Evolutionary conservation across 2,888 invertebrate species (phyloP), one percentile per base, ranked within the genome.

Genomic region (Agrotis exclamationis): DNA sequence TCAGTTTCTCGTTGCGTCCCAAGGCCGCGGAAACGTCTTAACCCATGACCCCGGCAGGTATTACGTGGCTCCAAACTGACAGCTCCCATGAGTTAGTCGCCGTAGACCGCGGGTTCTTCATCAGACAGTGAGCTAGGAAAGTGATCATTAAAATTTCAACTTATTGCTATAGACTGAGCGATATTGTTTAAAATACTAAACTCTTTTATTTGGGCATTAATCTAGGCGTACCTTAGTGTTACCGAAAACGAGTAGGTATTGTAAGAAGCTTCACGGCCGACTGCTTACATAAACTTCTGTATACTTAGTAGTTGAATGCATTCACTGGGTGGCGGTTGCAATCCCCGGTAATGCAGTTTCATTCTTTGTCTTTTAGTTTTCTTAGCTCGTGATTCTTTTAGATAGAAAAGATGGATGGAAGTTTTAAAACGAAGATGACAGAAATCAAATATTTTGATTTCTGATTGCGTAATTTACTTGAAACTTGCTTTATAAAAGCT

Each of bases 321-420:
- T 63, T 63, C 65, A 65, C 50, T 33, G 60, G 66, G 53, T 28
- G 56, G 66, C 63, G 39, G 51, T 59, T 64, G 62, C 60, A 68
- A 84, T 74, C 47, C 48, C 20, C 13, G 24, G 50, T 70, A 64
- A 57, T 67, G 59, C 58, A 68, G 58, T 66, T 66, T 63, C 54
- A 51, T 65, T 63, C 63, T 82, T 76, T 83, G 73, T 82, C 73
- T 85, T 74, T 63, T 24, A 82, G 47, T 65, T 65, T 57, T 16
- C 54, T 44, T 47, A 9, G 50, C 0, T 48, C 45, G 20, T n/a
- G 47, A 22, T 14, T 44, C 11, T 69, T 75, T 64, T 62, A 63
- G 22, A 53, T 33, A 47, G 24, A 22, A 28, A 53, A 51, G 11
- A 28, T 77, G 22, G 20, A 33, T 70, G 2, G 18, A 22, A 33